Base-by-base conservation (phyloP, 2,888 invertebrate genomes). In the Drosophila colorata region DNA sequence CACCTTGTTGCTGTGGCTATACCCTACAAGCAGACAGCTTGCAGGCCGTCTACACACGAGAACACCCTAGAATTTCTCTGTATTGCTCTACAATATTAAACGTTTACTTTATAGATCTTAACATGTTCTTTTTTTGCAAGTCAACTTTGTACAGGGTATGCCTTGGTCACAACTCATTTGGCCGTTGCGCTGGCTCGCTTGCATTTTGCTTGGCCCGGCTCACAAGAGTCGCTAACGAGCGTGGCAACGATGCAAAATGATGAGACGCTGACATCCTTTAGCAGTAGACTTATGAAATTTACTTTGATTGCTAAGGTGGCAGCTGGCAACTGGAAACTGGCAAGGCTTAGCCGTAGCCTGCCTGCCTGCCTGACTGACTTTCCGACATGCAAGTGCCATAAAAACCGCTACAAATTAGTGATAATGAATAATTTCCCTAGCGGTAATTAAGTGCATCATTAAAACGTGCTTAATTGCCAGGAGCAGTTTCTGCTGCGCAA, bases 361-460 rank as follows among this genome's bases (percentile, higher is more conserved):
- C 25, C 25, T 7, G 25, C 25, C 25, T 7, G 25, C 2, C 28
- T 28, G 28, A 2, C 8, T 28, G 28, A 28, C 35, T 37, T 25
- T 8, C 41, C 8, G 47, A 16, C 47, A 59, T 44, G 58, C 56
- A 55, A 59, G 74, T 72, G 60, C 73, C 52, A 49, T 59, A 37
- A 55, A 48, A 61, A 56, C 56, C 67, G 75, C 79, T 77, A 79
- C 83, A 84, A 87, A 88, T 88, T 86, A 85, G 78, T 76, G 77
- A 80, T 85, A 88, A 89, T 89, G 80, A 89, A 90, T 90, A 84
- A 89, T 89, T 89, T 89, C 79, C 79, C 77, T 43, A 60, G 70
- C 74, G 74, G 79, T 85, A 88, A 86, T 88, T 80, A 80, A 83
- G 84, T 72, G 87, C 87, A 79, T 82, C 85, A 84, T 87, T 88